Conservation (phyloP, 2,797 vertebrate genomes). For the Cuniculus paca region DNA sequence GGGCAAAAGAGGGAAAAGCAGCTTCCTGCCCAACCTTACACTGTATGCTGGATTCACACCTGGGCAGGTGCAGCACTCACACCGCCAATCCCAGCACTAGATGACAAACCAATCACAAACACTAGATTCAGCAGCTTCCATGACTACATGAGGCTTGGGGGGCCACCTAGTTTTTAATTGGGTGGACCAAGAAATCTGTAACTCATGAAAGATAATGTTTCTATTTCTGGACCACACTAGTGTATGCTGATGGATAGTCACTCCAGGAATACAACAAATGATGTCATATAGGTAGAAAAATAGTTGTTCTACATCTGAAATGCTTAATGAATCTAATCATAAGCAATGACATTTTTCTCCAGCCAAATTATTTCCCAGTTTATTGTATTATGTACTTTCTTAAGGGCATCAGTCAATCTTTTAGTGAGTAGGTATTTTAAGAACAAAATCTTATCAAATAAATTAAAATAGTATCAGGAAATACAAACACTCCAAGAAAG, state of each 20-base stretch:
- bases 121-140: too few relatives aligned
- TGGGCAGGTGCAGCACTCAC: too few relatives aligned
- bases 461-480: neutral
- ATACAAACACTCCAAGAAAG: neutral
- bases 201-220: neutral
- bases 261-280: neutral
- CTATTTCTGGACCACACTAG: neutral
- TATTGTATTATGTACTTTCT: neutral
- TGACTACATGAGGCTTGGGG: too few relatives aligned
- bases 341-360: neutral
- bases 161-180: constrained; percentile 31
- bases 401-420: neutral
- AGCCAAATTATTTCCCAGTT: constrained; percentile 1
- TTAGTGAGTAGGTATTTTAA: neutral
- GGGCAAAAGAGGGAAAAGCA: too few relatives aligned
- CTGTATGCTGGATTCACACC: too few relatives aligned
- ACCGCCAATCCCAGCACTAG: too few relatives aligned
- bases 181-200: neutral
- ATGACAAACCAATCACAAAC: too few relatives aligned
- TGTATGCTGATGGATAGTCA: neutral
- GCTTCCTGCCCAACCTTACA: too few relatives aligned
- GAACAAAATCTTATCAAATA: constrained; percentile 16
- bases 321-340: neutral
- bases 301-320: neutral
- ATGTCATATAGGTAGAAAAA: neutral